Conservation (phyloP, 2,113 vertebrate species). For the Craseonycteris thonglongyai region DNA sequence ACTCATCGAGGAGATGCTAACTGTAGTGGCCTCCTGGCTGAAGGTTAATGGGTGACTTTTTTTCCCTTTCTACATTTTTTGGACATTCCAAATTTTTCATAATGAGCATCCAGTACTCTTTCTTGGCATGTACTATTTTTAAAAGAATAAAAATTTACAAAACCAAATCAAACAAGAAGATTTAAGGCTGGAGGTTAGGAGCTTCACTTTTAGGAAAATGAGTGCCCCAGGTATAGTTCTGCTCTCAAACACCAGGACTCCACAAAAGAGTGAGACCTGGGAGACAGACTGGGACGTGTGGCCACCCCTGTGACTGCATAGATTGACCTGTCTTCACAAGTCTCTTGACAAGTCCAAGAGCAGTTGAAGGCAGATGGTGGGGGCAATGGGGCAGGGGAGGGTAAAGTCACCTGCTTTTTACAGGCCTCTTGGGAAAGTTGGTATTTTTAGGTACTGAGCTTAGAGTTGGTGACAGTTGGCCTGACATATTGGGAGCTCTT, state of each 20-base stretch:
- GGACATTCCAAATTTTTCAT: neutral
- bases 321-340: too few species aligned
- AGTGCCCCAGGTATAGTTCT: neutral
- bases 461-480: neutral
- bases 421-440: neutral
- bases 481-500: neutral
- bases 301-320: neutral
- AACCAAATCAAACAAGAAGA: neutral
- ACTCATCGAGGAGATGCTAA: neutral
- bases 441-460: neutral
- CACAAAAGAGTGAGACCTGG: neutral
- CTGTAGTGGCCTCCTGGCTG: neutral
- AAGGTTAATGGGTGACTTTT: neutral
- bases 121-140: neutral
- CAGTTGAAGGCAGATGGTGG: neutral
- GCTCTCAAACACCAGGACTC: neutral
- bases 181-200: neutral
- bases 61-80: neutral
- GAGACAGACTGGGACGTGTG: fast-evolving
- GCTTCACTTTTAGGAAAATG: neutral
- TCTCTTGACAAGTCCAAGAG: neutral
- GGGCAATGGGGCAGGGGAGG: neutral
- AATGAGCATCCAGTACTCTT: neutral
- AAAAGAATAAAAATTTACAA: neutral
- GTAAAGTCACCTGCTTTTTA: neutral